These are phyloP conservation scores for Serinus canaria DNA, from an alignment of 2,113 vertebrate genomes.

Conservation along the genomic window DNA sequence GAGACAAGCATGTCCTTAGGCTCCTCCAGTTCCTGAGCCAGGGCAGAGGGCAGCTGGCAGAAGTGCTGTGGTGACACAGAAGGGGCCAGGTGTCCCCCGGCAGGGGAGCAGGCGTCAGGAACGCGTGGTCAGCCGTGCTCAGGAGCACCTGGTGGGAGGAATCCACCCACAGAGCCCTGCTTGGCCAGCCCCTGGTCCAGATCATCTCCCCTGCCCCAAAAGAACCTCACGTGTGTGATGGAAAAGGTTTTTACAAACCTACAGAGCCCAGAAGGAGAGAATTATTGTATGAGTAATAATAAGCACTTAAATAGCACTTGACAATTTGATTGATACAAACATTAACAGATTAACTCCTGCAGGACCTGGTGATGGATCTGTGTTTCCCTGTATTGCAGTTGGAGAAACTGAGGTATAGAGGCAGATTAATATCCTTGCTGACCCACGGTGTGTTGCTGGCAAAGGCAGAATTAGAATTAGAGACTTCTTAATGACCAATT, in stretches of 20 bases:
- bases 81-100: not conserved
- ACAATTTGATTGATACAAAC: constrained; percentile 63
- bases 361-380: constrained; percentile 53
- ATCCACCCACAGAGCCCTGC: not conserved
- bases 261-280: constrained; percentile 13
- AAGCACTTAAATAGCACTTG: constrained; percentile 58
- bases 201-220: not conserved
- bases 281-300: constrained; percentile 65
- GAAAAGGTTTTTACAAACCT: constrained; percentile 22
- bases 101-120: accelerated
- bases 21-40: accelerated
- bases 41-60: not conserved
- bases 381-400: constrained; percentile 5
- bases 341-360: constrained; percentile 61
- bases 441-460: constrained; percentile 9
- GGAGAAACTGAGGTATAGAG: constrained; percentile 39
- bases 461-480: constrained; percentile 7
- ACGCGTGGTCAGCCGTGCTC: accelerated
- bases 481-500: constrained; percentile 50
- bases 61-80: accelerated
- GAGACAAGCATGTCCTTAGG: accelerated
- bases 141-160: accelerated
- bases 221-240: not conserved
- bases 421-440: constrained; percentile 51
- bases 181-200: not conserved